Percentiles rank a stretch among this genome's conserved stretches.
Conservation (phyloP, 2,113 vertebrate genomes). For the Kobus ellipsiprymnus region DNA sequence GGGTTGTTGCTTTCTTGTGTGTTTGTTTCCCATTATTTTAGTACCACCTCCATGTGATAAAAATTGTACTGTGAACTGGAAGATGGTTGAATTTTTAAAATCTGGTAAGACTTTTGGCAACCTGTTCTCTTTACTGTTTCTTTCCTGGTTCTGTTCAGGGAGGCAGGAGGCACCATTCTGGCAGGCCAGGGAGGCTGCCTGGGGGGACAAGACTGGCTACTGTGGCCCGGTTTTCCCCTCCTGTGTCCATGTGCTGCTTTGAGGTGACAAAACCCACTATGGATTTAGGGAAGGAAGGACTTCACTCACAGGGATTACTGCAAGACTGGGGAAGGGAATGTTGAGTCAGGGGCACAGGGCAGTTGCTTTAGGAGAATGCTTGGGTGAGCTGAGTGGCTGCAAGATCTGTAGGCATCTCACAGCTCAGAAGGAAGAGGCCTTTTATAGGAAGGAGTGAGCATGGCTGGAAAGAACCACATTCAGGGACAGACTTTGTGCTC, state of each 20-base stretch:
- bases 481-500: not conserved
- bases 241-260: not conserved
- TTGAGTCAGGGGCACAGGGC: not conserved
- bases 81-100: not conserved
- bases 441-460: not conserved
- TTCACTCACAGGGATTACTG: not conserved
- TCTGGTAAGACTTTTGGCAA: not conserved
- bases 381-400: not conserved
- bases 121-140: not conserved
- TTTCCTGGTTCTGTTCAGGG: not conserved
- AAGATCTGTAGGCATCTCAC: not conserved
- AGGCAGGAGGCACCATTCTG: not conserved
- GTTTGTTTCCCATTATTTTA: not conserved
- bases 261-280: not conserved
- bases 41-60: not conserved
- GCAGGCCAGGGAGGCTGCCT: not conserved
- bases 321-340: not conserved
- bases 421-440: not conserved
- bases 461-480: not conserved
- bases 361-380: not conserved
- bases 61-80: conserved; percentile 58
- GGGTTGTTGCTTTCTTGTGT: not conserved
- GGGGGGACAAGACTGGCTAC: not conserved
- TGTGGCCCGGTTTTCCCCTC: not conserved
- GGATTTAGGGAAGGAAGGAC: not conserved